Conservation (phyloP, 2,797 vertebrate species). For the Neomorphus geoffroyi region DNA sequence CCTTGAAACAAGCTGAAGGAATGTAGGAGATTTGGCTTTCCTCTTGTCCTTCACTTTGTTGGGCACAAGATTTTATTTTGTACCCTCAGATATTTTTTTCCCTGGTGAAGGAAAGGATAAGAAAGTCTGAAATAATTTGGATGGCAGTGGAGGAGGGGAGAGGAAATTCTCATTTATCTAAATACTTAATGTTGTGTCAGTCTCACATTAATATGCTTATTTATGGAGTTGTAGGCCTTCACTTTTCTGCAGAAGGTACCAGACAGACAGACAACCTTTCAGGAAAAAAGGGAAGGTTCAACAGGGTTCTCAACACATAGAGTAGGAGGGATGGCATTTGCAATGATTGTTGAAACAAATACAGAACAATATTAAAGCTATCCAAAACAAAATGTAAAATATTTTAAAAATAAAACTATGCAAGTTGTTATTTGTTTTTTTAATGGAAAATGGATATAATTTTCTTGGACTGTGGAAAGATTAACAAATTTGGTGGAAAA, state of each 20-base stretch:
- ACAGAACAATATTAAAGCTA: not conserved
- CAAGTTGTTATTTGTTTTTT: not conserved
- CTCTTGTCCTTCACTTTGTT: not conserved
- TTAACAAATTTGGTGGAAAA: not conserved
- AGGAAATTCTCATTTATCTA: not conserved
- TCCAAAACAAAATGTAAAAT: not conserved
- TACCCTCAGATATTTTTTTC: not conserved
- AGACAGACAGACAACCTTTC: not conserved
- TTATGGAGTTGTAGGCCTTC: not conserved
- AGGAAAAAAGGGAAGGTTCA: not conserved
- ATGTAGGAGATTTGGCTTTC: not conserved
- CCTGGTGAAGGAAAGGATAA: not conserved
- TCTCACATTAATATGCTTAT: not conserved
- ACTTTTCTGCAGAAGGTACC: not conserved
- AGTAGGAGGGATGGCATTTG: not conserved
- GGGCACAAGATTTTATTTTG: not conserved
- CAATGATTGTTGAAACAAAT: not conserved
- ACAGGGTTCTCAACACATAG: rapidly evolving
- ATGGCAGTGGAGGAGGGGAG: rapidly evolving
- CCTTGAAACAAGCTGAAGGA: not conserved
- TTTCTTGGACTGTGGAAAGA: not conserved
- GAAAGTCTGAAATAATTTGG: not conserved
- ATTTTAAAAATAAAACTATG: not conserved
- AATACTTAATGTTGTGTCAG: not conserved
- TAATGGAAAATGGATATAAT: not conserved